phyloP scores from a whole-genome alignment of 2,797 vertebrate genomes.

The Silurus aristotelis region DNA sequence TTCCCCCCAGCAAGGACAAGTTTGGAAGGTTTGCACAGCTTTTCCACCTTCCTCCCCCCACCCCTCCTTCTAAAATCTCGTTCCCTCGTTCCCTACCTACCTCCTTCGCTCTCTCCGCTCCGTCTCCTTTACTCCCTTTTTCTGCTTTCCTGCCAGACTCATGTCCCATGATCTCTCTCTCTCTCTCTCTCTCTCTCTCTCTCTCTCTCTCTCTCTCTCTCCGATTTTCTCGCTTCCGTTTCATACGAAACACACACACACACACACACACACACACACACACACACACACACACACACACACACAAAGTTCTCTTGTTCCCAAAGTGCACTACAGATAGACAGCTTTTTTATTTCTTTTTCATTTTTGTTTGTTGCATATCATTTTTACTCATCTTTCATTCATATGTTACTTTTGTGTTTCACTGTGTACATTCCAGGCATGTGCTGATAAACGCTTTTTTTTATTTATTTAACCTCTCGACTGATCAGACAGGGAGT shows the following conservation, averaged over 20 bases:
- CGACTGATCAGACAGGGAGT: not conserved
- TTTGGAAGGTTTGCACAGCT: constrained; percentile 99
- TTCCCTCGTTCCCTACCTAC: constrained; percentile 41
- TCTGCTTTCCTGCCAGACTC: constrained; percentile 74
- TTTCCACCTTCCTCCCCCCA: constrained; percentile 89
- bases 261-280: constrained; percentile 50
- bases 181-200: constrained; percentile 53
- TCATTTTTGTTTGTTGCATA: not conserved
- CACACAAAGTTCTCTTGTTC: constrained; percentile 58
- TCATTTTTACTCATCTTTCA: constrained; percentile 1
- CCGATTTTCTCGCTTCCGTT: constrained; percentile 68
- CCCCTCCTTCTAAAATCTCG: constrained; percentile 53
- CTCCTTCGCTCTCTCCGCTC: constrained; percentile 70
- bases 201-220: constrained; percentile 43
- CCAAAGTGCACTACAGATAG: constrained; percentile 52
- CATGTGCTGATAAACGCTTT: constrained; percentile 5
- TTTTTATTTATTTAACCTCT: not conserved
- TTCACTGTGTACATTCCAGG: constrained; percentile 10
- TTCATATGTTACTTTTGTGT: not conserved
- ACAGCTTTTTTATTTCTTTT: constrained; percentile 34
- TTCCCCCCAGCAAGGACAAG: constrained; percentile 99
- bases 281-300: constrained; percentile 53
- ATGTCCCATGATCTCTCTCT: constrained; percentile 80
- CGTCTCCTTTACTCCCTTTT: constrained; percentile 59
- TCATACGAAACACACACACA: constrained; percentile 70